Evolutionary conservation across 2,888 invertebrate species (phyloP), one percentile per base, ranked within the genome.

Genomic region (Drosophila quinaria): DNA sequence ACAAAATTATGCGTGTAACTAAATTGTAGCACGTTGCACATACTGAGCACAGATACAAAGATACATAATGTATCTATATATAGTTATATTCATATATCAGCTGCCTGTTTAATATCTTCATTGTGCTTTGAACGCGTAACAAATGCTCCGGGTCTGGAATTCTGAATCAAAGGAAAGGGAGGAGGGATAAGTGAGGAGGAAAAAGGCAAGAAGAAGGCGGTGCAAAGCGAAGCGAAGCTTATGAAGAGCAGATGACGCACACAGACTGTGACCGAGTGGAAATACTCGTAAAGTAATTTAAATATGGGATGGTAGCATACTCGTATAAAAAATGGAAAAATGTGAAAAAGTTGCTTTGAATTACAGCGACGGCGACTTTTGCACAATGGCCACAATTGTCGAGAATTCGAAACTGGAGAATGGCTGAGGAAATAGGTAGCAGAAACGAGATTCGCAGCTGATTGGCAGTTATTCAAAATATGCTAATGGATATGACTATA

Each of bases 1-100:
- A 70, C 74, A 82, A 82, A 86, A 88, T 87, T 88, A 89, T 88
- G 83, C 81, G 79, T 89, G 74, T 68, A 88, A 85, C 89, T 78
- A 84, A 80, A 81, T 78, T 84, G 86, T 70, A 69, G 62, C 50
- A 67, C 61, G 51, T 52, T 61, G 60, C 62, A 19, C 50, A 37
- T 58, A 71, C 15, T 51, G n/a, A 1, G 25, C 52, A 50, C 47
- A 76, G 58, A 54, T 42, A 59, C 67, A 47, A 13, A 63, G 15
- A 15, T 52, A 47, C 39, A 44, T 6, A 19, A 19, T 37, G 35
- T 22, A 62, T 66, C 47, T 58, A 66, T 33, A 61, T 54, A 50
- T 55, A 67, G 54, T 50, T 17, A 31, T 31, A 31, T 46, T 33
- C 35, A 29, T 22, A 51, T 72, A 78, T 81, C 67, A 62, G 61